phyloP scores from a whole-genome alignment of 2,113 vertebrate genomes.

The Pavo muticus region DNA sequence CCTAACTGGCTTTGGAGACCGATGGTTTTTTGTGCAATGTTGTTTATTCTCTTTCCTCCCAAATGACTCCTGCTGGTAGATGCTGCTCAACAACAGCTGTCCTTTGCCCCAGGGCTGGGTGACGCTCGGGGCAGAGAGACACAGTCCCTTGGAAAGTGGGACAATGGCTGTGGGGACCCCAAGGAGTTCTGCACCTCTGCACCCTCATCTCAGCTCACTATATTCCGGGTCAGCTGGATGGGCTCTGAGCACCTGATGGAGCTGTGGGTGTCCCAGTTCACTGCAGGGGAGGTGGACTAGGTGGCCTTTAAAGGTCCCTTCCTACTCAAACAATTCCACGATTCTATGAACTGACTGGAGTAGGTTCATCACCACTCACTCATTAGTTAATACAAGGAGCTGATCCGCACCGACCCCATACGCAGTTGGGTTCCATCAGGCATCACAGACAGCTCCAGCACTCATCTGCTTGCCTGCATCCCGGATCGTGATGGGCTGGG shows the following conservation, averaged over 20 bases:
- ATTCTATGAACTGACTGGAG: background rate
- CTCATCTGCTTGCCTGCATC: background rate
- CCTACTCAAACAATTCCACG: no score
- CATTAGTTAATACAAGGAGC: background rate
- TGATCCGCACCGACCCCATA: background rate
- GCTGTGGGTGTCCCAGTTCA: no score
- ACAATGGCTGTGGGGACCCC: background rate
- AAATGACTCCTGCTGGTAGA: background rate
- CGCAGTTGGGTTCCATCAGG: accelerated
- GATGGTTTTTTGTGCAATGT: background rate
- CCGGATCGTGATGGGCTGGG: accelerated
- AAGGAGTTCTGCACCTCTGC: background rate
- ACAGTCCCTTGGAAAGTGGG: accelerated
- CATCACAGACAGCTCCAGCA: background rate
- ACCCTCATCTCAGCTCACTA: no score
- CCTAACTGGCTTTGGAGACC: background rate
- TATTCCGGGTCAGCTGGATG: no score
- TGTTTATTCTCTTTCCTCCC: background rate
- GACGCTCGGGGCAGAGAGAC: background rate
- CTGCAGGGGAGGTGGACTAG: no score
- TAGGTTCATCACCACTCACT: background rate
- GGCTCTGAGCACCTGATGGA: no score
- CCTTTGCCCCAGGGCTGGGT: background rate
- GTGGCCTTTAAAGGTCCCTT: no score
- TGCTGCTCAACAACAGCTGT: background rate